These are phyloP conservation scores for Sus scrofa DNA, from an alignment of 2,113 vertebrate genomes.

Conservation along the genomic window DNA sequence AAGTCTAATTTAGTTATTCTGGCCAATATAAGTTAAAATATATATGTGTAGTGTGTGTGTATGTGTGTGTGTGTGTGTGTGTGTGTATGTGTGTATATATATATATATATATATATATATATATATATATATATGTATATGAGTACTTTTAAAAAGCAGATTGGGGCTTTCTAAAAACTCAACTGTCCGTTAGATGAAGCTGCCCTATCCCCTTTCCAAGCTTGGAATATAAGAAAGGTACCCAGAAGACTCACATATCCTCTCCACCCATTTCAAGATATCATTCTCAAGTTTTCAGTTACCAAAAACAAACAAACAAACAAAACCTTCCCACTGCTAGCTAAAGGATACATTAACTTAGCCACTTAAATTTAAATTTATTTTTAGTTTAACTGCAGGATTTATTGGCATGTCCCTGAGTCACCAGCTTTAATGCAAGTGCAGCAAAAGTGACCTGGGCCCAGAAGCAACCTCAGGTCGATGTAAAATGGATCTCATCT, in stretches of 20 bases:
- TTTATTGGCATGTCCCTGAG: background rate
- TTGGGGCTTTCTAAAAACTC: background rate
- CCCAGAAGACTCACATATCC: background rate
- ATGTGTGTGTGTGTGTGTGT: too few relatives aligned
- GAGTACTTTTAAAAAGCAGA: slow-evolving; percentile 5
- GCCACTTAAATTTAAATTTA: background rate
- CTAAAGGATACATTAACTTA: background rate
- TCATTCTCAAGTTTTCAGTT: background rate
- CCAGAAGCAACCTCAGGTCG: background rate
- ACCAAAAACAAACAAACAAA: background rate
- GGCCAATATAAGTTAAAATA: background rate
- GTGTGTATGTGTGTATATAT: too few relatives aligned
- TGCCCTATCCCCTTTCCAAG: background rate
- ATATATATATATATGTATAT: too few relatives aligned
- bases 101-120: too few relatives aligned
- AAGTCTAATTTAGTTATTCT: slow-evolving; percentile 38
- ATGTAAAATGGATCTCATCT: background rate
- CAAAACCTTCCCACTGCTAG: fast-evolving
- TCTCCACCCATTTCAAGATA: background rate
- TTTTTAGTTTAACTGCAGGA: background rate
- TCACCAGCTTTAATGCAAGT: background rate
- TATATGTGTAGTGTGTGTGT: too few relatives aligned
- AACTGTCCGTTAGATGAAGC: background rate
- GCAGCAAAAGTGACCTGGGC: background rate
- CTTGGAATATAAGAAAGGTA: background rate